Base-by-base conservation (phyloP, 2,888 invertebrate genomes). In the Lycophotia porphyrea region DNA sequence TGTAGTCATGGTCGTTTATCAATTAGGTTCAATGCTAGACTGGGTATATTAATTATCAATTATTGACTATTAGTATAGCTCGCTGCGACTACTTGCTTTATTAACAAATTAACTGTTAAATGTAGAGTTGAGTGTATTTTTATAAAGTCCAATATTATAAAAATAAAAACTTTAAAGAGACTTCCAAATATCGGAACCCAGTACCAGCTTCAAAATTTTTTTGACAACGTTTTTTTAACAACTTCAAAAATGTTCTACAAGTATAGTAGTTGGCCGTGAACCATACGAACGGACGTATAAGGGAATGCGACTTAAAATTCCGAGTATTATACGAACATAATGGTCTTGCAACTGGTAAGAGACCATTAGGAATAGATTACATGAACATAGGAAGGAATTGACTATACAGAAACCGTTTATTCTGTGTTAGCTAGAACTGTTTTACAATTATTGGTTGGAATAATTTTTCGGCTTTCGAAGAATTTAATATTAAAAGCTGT, bases 251-350 rank as follows among this genome's bases (percentile, higher is more conserved):
- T 69, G 66, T 52, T 76, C 18, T 78, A 78, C 78, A 66, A 80
- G 86, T 87, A 86, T 79, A 55, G 76, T 79, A 52, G 77, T 52
- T 74, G 86, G 36, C 86, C 86, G 44, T 86, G 86, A 86, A 86
- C 88, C 77, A 67, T 55, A 73, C 61, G 52, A 44, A 61, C 70
- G 31, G 49, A 71, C 81, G 24, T 78, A 86, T 84, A 86, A 77
- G 86, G 86, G 84, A 70, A 83, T 74, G 74, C 75, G 42, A 77
- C 75, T 79, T 81, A 39, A 80, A 82, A 81, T 86, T 87, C 81
- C 81, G 31, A 81, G 86, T 84, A 83, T 70, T 85, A 78, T 61
- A 86, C 71, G 36, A 71, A 60, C 86, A 27, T 79, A 74, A 83
- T 85, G 70, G 60, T 78, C 70, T 63, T 27, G 44, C 60, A 42